phyloP scores from a whole-genome alignment of 2,797 vertebrate species.

The Lates japonicus region DNA sequence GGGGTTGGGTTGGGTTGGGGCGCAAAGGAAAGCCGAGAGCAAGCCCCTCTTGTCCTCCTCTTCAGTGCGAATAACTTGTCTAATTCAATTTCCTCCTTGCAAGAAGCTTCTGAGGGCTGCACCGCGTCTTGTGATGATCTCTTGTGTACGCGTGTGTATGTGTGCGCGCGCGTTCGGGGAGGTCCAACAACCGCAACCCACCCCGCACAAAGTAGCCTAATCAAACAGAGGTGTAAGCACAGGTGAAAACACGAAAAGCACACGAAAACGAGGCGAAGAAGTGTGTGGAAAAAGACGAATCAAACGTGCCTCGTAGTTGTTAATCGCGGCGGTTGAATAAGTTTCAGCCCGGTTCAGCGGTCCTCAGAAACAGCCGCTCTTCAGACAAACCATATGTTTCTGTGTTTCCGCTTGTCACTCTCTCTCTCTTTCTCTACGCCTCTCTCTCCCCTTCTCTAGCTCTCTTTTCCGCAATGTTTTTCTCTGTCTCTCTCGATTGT shows the following conservation, averaged over 20 bases:
- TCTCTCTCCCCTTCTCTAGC: not conserved
- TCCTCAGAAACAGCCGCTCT: slow-evolving; percentile 49
- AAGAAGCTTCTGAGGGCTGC: slow-evolving; percentile 59
- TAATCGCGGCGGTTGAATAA: slow-evolving; percentile 36
- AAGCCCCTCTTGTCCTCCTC: slow-evolving; percentile 22
- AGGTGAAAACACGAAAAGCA: slow-evolving; percentile 48
- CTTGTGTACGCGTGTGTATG: slow-evolving; percentile 11
- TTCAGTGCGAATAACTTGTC: slow-evolving; percentile 63
- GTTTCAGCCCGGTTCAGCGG: slow-evolving; percentile 61
- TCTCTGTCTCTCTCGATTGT: not conserved
- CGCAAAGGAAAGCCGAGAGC: not conserved
- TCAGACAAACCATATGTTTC: slow-evolving; percentile 75
- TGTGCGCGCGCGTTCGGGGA: slow-evolving; percentile 44
- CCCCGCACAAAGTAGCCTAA: slow-evolving; percentile 56
- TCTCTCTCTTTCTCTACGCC: slow-evolving; percentile 11
- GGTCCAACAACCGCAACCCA: slow-evolving; percentile 64
- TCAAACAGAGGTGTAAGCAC: slow-evolving; percentile 52
- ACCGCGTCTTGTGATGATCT: slow-evolving; percentile 74
- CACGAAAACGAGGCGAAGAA: not conserved
- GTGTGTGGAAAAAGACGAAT: not conserved
- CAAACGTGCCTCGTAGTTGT: not conserved
- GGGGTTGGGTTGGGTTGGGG: too few relatives aligned
- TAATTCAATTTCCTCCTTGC: slow-evolving; percentile 71
- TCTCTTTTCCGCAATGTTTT: not conserved
- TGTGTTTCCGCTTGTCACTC: slow-evolving; percentile 49